Evolutionary conservation across 1,140 invertebrate genomes (phyloP), one percentile per base, ranked within the genome.

Genomic region (Trachymyrmex septentrionalis): DNA sequence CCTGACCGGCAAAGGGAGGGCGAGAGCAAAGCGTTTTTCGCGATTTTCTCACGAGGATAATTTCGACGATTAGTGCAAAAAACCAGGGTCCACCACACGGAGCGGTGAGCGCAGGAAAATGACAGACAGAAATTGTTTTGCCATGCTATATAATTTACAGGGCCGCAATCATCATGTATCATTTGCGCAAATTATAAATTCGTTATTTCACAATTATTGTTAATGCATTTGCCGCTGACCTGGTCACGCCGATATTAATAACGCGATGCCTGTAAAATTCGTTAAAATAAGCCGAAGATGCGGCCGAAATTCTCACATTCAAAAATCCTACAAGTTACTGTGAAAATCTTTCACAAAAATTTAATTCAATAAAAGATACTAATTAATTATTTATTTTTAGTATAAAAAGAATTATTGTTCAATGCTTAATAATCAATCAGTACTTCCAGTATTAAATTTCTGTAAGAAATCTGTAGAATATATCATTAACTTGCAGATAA

Each of bases 121-220:
- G 88, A 92, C 89, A 91, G 85, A 92, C 90, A 93, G 90, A 94
- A 93, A 94, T 93, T 92, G 91, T 93, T 93, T 91, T 85, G 91
- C 92, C 89, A 92, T 88, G 91, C 93, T 92, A 90, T 94, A 91
- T 94, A 94, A 94, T 94, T 94, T 94, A 78, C 91, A 72, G 88
- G 87, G 91, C 92, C 91, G 91, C 92, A 87, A 85, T 90, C 89
- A 94, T 94, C 93, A 92, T 94, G 93, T 94, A 94, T 94, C 93
- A 94, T 94, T 94, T 94, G 92, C 88, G 86, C 86, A 92, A 94
- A 94, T 94, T 94, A 93, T 94, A 94, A 94, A 94, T 94, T 94
- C 93, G 93, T 94, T 94, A 94, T 94, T 93, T 94, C 92, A 94
- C 92, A 94, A 94, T 94, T 93, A 94, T 94, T 91, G 92, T 93